These are phyloP conservation scores for Misgurnus mizolepis DNA, from an alignment of 2,113 vertebrate species.

Conservation along the genomic window DNA sequence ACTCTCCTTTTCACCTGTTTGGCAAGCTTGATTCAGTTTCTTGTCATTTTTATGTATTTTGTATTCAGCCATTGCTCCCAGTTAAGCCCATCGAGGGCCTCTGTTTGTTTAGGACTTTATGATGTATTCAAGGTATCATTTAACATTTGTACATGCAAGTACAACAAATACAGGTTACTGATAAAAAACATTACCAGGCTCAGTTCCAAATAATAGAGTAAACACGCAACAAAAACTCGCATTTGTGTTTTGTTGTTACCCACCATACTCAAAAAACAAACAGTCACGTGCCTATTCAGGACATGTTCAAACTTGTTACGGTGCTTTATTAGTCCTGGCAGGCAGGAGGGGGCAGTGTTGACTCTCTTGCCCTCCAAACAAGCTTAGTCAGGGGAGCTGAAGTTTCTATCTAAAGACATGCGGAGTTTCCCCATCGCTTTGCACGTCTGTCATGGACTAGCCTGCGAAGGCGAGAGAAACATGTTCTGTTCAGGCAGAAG, in stretches of 20 bases:
- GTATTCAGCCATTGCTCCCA: neutral
- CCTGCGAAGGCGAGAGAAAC: neutral
- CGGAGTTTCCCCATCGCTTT: neutral
- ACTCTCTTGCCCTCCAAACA: slow-evolving; percentile 48
- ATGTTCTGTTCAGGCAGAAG: neutral
- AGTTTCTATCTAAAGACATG: slow-evolving; percentile 25
- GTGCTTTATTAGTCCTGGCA: neutral
- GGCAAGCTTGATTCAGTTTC: slow-evolving; percentile 26
- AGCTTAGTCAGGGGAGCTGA: neutral
- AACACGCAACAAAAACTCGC: neutral
- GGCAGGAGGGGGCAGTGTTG: slow-evolving; percentile 71
- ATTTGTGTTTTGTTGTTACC: neutral
- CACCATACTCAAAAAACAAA: neutral
- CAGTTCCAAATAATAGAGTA: neutral
- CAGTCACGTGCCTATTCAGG: slow-evolving; percentile 28
- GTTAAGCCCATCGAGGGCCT: slow-evolving; percentile 3
- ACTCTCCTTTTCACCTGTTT: slow-evolving; percentile 32
- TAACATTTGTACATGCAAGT: neutral
- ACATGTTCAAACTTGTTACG: slow-evolving; percentile 51
- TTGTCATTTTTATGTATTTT: neutral
- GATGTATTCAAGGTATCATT: slow-evolving; percentile 3
- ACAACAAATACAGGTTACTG: slow-evolving; percentile 9
- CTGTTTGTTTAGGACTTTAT: slow-evolving; percentile 17
- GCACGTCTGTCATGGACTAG: slow-evolving; percentile 8
- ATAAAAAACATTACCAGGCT: neutral